Evolutionary conservation across 92 coral and sea anemone genomes (phyloP).

Genomic region (Bergia puertoricense): DNA sequence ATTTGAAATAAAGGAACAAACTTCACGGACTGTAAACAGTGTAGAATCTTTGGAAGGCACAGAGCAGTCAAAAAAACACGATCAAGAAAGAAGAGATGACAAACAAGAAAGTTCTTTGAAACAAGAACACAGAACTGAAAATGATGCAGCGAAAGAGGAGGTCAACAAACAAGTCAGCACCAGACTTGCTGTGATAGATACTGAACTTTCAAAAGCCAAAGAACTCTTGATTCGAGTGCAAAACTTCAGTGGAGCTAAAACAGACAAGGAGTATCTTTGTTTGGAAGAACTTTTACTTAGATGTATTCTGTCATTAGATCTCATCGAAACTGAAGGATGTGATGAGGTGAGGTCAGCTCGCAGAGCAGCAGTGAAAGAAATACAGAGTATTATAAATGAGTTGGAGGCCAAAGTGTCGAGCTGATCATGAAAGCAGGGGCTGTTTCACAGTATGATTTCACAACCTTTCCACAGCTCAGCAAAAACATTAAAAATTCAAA

Average conservation of each 20-base stretch:
- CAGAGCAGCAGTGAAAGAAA: slow-evolving; percentile 60
- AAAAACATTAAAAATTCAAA: no score
- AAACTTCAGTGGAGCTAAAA: slow-evolving; percentile 39
- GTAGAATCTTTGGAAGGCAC: background rate
- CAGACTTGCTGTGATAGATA: slow-evolving; percentile 43
- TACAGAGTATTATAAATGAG: slow-evolving; percentile 40
- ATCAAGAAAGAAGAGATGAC: background rate
- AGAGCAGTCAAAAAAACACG: background rate
- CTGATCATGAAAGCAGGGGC: no score
- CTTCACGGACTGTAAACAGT: background rate
- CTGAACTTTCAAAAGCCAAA: slow-evolving; percentile 45
- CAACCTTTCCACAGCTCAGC: no score
- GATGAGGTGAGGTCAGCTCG: slow-evolving; percentile 47
- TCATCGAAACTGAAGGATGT: slow-evolving; percentile 46
- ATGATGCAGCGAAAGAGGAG: background rate
- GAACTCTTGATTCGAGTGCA: slow-evolving; percentile 46
- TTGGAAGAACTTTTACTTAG: slow-evolving; percentile 59
- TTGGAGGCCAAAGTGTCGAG: slow-evolving; percentile 44
- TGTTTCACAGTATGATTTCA: no score
- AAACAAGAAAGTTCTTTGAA: background rate
- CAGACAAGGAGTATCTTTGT: slow-evolving; percentile 53
- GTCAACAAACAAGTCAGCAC: background rate
- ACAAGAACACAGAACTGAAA: background rate
- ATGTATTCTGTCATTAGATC: slow-evolving; percentile 54
- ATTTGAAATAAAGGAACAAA: background rate